Evolutionary conservation across 2,888 invertebrate species (phyloP), one percentile per base, ranked within the genome.

Genomic region (Drosophila melanosoma): DNA sequence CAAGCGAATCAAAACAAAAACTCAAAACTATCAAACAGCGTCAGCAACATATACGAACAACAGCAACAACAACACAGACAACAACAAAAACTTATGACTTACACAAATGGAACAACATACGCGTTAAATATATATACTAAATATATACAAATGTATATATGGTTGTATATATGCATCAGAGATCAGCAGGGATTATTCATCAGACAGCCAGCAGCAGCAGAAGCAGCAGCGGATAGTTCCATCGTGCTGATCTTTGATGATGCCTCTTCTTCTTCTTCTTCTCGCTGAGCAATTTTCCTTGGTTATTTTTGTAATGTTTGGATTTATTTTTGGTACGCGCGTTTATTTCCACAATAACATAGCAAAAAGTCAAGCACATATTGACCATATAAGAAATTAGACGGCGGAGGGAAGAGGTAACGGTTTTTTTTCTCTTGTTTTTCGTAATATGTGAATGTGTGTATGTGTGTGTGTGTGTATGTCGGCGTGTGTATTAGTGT

Each of bases 221-320:
- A 26, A 54, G 33, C 78, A 49, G 45, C 58, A 70, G 54, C 66
- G 66, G 66, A 59, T 69, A 58, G 69, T 75, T 78, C 74, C 83
- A 76, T 75, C 75, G 69, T 74, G 75, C 59, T 89, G 81, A 74
- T 81, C 81, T 82, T 76, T 79, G 69, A 58, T 72, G 70, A 52
- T 56, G 53, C 42, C 59, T 48, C 60, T 45, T 61, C 72, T 61
- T 61, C 72, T 61, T 61, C 72, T 58, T 69, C 58, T 63, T 65
- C 57, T 69, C 29, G 62, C 42, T 65, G 20, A 80, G 57, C 77
- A 67, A 73, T 86, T 78, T 74, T 72, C 72, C 52, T 63, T 69
- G 62, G 82, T 76, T 89, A 89, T 86, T 89, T 87, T 86, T 73
- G 90, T 82, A 87, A 82, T 87, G 88, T 90, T 82, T 86, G 90